Evolutionary conservation across 2,888 invertebrate genomes (phyloP).

Genomic region (Agonopterix arenella): DNA sequence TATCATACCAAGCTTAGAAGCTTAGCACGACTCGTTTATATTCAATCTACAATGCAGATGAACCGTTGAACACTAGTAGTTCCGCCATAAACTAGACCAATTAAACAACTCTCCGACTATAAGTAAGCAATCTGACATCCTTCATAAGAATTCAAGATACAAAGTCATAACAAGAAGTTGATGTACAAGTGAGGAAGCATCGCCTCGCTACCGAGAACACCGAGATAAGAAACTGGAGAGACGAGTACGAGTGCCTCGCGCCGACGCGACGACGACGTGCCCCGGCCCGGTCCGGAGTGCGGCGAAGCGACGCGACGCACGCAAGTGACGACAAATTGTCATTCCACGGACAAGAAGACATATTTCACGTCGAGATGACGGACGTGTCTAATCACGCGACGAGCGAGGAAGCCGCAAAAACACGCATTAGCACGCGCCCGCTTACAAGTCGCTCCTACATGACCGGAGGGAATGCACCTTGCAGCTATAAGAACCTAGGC

Average conservation of each 20-base stretch:
- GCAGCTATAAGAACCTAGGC: neutral
- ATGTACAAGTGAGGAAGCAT: neutral
- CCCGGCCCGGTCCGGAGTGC: neutral
- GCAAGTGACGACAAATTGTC: slow-evolving; percentile 2
- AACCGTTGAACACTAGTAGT: no score
- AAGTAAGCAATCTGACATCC: no score
- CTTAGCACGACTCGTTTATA: no score
- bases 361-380: neutral
- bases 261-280: no score
- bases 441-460: neutral
- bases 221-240: neutral
- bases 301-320: neutral
- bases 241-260: neutral
- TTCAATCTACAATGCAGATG: no score
- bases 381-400: slow-evolving; percentile 1
- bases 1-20: no score
- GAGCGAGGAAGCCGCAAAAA: slow-evolving; percentile 1
- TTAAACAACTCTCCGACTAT: no score
- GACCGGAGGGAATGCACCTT: neutral
- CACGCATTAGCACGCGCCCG: slow-evolving; percentile 1
- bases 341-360: neutral
- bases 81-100: no score
- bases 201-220: neutral
- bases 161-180: no score
- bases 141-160: no score